These are phyloP conservation scores for Pachypeltis micranthus DNA, from an alignment of 1,140 invertebrate genomes.

Conservation along the genomic window DNA sequence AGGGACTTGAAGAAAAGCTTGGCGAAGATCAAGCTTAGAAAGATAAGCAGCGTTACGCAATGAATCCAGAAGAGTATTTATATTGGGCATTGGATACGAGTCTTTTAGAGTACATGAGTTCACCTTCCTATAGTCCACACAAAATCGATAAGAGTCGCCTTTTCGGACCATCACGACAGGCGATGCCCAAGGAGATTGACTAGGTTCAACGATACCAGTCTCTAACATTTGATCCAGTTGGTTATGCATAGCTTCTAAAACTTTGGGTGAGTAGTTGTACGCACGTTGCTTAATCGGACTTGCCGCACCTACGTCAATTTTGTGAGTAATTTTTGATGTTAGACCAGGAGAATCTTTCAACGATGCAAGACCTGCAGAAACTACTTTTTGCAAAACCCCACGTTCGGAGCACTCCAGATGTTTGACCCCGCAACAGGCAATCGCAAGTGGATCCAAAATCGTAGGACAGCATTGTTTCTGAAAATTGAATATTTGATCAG, in stretches of 20 bases:
- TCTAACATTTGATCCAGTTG: constrained; percentile 29
- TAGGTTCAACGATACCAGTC: constrained; percentile 27
- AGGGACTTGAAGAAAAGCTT: constrained; percentile 33
- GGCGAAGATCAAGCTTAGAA: constrained; percentile 30
- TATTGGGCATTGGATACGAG: constrained; percentile 27
- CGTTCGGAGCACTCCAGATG: background rate
- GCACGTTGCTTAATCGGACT: constrained; percentile 28
- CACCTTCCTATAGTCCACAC: constrained; percentile 24
- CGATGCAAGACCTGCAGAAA: background rate
- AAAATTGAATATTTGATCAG: background rate
- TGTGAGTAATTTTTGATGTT: constrained; percentile 19
- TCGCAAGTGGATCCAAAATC: background rate
- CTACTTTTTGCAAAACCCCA: background rate
- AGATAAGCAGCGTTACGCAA: constrained; percentile 29
- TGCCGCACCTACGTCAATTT: constrained; percentile 28
- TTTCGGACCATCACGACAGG: constrained; percentile 28
- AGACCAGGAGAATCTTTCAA: background rate
- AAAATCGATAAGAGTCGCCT: constrained; percentile 25
- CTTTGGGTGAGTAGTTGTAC: constrained; percentile 27
- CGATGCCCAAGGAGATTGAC: constrained; percentile 28
- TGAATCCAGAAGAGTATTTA: constrained; percentile 29
- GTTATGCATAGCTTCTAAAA: constrained; percentile 24
- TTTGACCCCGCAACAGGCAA: background rate
- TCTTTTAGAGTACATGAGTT: constrained; percentile 17
- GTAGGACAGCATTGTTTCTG: background rate